Percentiles rank a stretch among this genome's conserved stretches.
Evolutionary conservation across 92 coral and sea anemone genomes (phyloP).

Genomic region (Epizoanthus stellaris): DNA sequence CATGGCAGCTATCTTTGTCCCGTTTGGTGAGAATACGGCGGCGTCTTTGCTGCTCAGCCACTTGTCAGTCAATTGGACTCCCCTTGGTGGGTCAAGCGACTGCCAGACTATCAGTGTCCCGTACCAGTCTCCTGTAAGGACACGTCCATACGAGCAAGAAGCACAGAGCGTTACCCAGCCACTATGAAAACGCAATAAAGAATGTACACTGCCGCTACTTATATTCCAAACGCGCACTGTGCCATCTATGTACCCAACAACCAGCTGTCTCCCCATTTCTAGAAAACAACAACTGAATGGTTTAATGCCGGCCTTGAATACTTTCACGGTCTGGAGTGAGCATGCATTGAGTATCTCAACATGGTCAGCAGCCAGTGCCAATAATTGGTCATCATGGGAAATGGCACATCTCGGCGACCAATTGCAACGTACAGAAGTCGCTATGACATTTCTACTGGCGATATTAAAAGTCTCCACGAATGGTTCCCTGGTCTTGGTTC

Average conservation of each 20-base stretch:
- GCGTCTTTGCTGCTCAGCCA: neutral
- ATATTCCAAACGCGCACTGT: neutral
- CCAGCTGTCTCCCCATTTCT: neutral
- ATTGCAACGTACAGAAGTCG: neutral
- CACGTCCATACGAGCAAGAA: neutral
- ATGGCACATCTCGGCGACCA: slow-evolving; percentile 1
- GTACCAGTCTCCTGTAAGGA: neutral
- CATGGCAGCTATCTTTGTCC: neutral
- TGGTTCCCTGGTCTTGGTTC: neutral
- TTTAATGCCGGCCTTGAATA: neutral
- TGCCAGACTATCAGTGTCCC: neutral
- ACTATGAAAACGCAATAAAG: neutral
- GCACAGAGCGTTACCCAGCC: neutral
- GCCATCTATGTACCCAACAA: neutral
- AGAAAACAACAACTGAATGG: neutral
- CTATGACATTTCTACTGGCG: neutral
- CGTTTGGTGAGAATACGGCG: neutral
- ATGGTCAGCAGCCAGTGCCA: neutral
- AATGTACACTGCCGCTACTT: neutral
- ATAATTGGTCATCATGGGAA: neutral
- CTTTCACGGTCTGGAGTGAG: neutral
- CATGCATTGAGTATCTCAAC: neutral
- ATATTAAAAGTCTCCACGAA: neutral
- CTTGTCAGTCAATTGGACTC: neutral
- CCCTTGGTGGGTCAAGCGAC: neutral